phyloP scores from a whole-genome alignment of 2,888 invertebrate species.

The Sarcophaga subvicina region DNA sequence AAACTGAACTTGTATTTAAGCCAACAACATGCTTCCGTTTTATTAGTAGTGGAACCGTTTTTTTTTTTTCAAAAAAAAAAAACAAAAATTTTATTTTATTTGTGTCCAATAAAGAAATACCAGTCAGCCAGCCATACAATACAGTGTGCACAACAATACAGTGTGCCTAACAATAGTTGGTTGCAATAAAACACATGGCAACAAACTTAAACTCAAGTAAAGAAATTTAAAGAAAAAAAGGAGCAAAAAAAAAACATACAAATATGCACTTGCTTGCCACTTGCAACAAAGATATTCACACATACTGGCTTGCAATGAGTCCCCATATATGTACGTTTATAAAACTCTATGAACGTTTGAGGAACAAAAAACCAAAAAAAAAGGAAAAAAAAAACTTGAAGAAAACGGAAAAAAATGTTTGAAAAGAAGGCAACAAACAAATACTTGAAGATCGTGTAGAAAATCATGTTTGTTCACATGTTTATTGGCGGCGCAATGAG shows the following conservation, averaged over 20 bases:
- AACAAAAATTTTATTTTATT: not conserved
- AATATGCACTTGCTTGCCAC: constrained; percentile 58
- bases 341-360: not conserved
- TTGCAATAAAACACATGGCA: constrained; percentile 43
- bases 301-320: constrained; percentile 30
- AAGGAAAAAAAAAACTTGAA: not conserved
- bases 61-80: not conserved
- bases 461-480: constrained; percentile 69
- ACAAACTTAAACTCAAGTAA: constrained; percentile 30
- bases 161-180: too few species aligned
- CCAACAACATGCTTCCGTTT: constrained; percentile 67
- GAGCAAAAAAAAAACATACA: constrained; percentile 18
- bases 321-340: not conserved
- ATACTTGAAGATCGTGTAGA: constrained; percentile 65
- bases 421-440: constrained; percentile 40
- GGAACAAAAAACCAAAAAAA: constrained; percentile 4
- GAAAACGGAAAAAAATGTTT: constrained; percentile 50
- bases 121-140: not conserved
- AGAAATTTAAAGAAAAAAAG: not conserved
- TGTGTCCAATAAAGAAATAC: constrained; percentile 22
- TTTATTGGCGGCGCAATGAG: constrained; percentile 68
- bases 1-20: constrained; percentile 63
- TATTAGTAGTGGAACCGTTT: constrained; percentile 33
- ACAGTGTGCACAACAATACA: constrained; percentile 8
- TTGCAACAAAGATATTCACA: constrained; percentile 21